Base-by-base conservation (phyloP, 2,797 vertebrate genomes). In the Huso huso region DNA sequence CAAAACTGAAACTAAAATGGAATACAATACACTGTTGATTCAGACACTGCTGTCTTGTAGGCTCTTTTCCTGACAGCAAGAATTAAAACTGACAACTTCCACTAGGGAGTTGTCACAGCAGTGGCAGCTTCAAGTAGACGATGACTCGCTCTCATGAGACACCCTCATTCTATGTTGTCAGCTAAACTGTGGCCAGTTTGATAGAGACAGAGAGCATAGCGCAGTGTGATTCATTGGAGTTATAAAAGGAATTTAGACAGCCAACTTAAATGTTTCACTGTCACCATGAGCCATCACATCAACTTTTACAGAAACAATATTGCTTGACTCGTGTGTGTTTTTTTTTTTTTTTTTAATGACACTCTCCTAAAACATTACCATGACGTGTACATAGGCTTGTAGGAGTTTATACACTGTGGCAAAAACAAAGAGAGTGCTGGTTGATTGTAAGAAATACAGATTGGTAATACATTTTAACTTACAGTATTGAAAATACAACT, bases 241-340 rank as follows among this genome's bases (percentile, higher is more conserved):
- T 58, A n/a, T 11, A n/a, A 58, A 11, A 58, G 2, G 55, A 58
- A 37, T 4, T 11, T 58, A 7, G 10, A n/a, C 55, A 58, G 55
- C 11, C 55, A 58, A 7, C 55, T 13, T 7, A 58, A 7, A 58
- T 58, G 7, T 13, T 15, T 58, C 55, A 15, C 55, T 13, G 49
- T 23, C 55, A 18, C 2, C 9, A 37, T 37, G 37, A 37, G 37
- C 37, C 37, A 37, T 15, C 48, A 7, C 37, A 59, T 49, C 58
- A 37, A 49, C 48, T 49, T 59, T 66, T 59, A 10, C n/a, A 9
- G 55, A 13, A 18, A 49, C 18, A 50, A 71, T 79, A 79, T 73
- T 76, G 79, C 79, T 71, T 63, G 72, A 69, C 74, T 55, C 3
- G 8, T 55, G 52, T 9, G 8, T 9, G 52, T 37, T 4, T 37